Evolutionary conservation across 35 echinoderm and acorn worm species (phyloP).

Genomic region (Acanthaster planci): DNA sequence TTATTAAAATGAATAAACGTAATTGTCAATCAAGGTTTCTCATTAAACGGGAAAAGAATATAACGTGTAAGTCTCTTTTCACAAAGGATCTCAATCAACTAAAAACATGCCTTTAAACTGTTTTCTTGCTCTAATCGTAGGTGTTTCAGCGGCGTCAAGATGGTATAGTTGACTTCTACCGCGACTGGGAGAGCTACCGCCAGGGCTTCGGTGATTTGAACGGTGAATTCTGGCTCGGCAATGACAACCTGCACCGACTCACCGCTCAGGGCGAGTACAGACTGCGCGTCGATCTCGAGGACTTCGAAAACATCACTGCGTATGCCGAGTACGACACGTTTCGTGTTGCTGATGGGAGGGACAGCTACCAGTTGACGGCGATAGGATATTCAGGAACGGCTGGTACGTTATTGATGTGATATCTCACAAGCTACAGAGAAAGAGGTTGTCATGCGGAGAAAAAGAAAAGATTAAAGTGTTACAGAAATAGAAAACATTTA

Average conservation of each 20-base stretch:
- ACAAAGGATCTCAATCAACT: too few relatives aligned
- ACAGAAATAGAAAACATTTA: too few relatives aligned
- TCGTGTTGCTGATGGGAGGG: constrained; percentile 33
- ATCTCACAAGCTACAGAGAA: too few relatives aligned
- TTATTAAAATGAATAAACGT: too few relatives aligned
- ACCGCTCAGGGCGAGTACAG: constrained; percentile 76
- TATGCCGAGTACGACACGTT: constrained; percentile 67
- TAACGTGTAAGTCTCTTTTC: too few relatives aligned
- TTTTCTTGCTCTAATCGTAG: constrained; percentile 50
- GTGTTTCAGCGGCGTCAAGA: constrained; percentile 81
- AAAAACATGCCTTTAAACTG: too few relatives aligned
- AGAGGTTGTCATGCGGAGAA: too few relatives aligned
- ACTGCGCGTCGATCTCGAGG: constrained; percentile 53
- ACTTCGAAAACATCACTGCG: constrained; percentile 47
- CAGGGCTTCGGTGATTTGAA: constrained; percentile 63
- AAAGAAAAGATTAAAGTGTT: too few relatives aligned
- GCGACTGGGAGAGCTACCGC: constrained; percentile 60
- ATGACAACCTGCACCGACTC: constrained; percentile 71
- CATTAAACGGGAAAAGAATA: too few relatives aligned
- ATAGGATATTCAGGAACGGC: constrained; percentile 69
- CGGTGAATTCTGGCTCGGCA: constrained; percentile 75
- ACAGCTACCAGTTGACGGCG: constrained; percentile 53
- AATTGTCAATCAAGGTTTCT: too few relatives aligned
- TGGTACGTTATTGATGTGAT: constrained; percentile 33
- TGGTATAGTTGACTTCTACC: constrained; percentile 79